A percentile compares a stretch with the other conserved stretches of the same genome.
phyloP scores from a whole-genome alignment of 2,113 vertebrate genomes.

The human (Homo sapiens) region GRCh38 chr15:84810001-84810500 shows the following conservation, averaged over 20 bases:
- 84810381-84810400: neutral
- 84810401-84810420: neutral
- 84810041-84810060: neutral
- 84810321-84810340: neutral
- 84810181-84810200: slow-evolving; percentile 35
- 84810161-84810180: neutral
- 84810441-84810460: neutral
- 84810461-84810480: neutral
- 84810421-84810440: neutral
- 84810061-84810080: neutral
- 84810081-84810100: neutral
- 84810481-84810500: neutral
- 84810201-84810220: slow-evolving; percentile 16
- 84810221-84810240: neutral
- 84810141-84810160: slow-evolving; percentile 7
- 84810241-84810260: neutral
- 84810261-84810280: neutral
- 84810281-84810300: neutral
- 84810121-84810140: neutral
- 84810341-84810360: neutral
- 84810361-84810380: neutral
- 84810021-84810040: neutral
- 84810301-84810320: neutral
- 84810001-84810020: neutral
- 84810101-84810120: neutral